Percentiles rank a stretch among this genome's conserved stretches.
Evolutionary conservation across 2,113 vertebrate species (phyloP).

Genomic region (Astur gentilis): DNA sequence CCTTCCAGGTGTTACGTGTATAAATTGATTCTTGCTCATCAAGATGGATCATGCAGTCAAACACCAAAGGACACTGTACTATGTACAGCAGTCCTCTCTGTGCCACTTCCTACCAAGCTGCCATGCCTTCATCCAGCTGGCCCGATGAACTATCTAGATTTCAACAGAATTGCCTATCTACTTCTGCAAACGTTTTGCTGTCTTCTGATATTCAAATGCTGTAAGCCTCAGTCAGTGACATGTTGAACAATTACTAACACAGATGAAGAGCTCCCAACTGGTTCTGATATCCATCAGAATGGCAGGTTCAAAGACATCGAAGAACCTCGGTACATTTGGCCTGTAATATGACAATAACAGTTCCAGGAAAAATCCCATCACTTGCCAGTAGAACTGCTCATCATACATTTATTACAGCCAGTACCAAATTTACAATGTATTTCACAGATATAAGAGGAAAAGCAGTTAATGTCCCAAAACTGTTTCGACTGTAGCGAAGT

Average conservation of each 20-base stretch:
- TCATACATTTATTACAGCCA: background rate
- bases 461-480: background rate
- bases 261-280: background rate
- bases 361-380: background rate
- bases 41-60: background rate
- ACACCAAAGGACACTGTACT: background rate
- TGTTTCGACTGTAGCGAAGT: background rate
- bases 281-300: background rate
- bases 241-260: background rate
- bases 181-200: background rate
- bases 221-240: background rate
- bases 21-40: background rate
- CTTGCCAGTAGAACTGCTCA: background rate
- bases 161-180: background rate
- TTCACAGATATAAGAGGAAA: background rate
- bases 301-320: background rate
- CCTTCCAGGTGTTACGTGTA: background rate
- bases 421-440: background rate
- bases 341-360: background rate
- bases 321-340: background rate
- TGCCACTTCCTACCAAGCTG: background rate
- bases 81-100: background rate
- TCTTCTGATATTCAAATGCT: background rate
- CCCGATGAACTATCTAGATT: background rate
- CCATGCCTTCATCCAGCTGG: background rate